Evolutionary conservation across 1,140 invertebrate species (phyloP).

Genomic region (Geopemphigus sp.): DNA sequence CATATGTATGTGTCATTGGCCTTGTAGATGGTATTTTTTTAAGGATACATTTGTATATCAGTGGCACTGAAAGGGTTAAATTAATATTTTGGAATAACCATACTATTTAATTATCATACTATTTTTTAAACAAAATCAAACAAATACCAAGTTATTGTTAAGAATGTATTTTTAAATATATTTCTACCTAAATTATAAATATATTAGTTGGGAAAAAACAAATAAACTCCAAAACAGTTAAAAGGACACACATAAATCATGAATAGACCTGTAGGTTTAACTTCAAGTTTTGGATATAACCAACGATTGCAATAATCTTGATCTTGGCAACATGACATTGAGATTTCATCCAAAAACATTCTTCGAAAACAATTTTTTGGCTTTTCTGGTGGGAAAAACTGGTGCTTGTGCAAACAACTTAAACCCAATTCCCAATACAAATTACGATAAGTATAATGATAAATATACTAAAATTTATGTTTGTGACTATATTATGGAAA

Average conservation of each 20-base stretch:
- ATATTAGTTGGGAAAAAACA: slow-evolving; percentile 36
- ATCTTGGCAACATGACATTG: slow-evolving; percentile 67
- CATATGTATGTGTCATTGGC: no score
- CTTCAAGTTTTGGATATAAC: slow-evolving; percentile 59
- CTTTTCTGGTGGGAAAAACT: slow-evolving; percentile 71
- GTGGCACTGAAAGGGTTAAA: background rate
- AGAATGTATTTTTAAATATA: slow-evolving; percentile 6
- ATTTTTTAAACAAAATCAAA: slow-evolving; percentile 5
- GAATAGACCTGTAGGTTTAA: slow-evolving; percentile 48
- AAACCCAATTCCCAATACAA: slow-evolving; percentile 38
- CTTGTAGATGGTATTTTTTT: no score
- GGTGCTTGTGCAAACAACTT: slow-evolving; percentile 68
- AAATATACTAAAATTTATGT: background rate
- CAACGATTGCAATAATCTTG: slow-evolving; percentile 64
- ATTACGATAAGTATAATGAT: background rate
- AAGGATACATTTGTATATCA: no score
- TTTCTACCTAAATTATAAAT: slow-evolving; percentile 26
- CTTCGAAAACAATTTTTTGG: slow-evolving; percentile 63
- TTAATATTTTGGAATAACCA: background rate
- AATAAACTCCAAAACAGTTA: slow-evolving; percentile 47
- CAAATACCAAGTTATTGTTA: slow-evolving; percentile 1
- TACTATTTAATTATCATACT: background rate
- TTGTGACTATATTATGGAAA: no score
- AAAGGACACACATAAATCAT: slow-evolving; percentile 38
- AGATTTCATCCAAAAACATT: slow-evolving; percentile 56